These are phyloP conservation scores for Crotalus helleri DNA, from an alignment of 2,113 vertebrate species.

Conservation along the genomic window DNA sequence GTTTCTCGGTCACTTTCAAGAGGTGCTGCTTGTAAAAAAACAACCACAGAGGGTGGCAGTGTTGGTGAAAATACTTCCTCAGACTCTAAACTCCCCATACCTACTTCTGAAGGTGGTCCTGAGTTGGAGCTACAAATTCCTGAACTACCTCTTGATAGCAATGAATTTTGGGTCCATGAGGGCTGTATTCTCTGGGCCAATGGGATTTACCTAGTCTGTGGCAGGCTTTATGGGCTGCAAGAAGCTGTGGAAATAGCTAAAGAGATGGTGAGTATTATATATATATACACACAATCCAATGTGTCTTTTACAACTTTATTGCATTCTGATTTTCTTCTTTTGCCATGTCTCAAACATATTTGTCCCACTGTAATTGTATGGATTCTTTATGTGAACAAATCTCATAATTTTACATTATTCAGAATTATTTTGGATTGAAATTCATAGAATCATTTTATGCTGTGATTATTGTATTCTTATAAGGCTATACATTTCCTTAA, in stretches of 20 bases:
- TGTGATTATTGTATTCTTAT: background rate
- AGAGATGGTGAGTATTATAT: constrained; percentile 87
- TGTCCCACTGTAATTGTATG: background rate
- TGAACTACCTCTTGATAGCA: constrained; percentile 97
- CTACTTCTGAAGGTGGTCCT: constrained; percentile 82
- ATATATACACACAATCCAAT: background rate
- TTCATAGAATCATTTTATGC: background rate
- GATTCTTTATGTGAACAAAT: background rate
- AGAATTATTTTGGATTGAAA: constrained; percentile 3
- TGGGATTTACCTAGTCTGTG: constrained; percentile 96
- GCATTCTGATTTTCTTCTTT: background rate
- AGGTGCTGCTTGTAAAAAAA: constrained; percentile 83
- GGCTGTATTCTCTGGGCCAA: constrained; percentile 98
- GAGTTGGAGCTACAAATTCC: constrained; percentile 93
- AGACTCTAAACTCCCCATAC: constrained; percentile 72
- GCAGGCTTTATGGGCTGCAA: constrained; percentile 94
- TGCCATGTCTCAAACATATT: background rate
- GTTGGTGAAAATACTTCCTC: constrained; percentile 72
- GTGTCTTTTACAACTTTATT: background rate
- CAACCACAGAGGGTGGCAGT: constrained; percentile 73
- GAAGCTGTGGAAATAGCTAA: constrained; percentile 96
- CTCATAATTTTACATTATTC: background rate
- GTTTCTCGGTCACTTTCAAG: constrained; percentile 86
- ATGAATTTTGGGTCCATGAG: constrained; percentile 98
- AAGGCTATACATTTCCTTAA: background rate